A percentile compares a stretch with the other conserved stretches of the same genome.
Conservation (phyloP, 2,888 invertebrate species). For the Gasteruption jaculator region DNA sequence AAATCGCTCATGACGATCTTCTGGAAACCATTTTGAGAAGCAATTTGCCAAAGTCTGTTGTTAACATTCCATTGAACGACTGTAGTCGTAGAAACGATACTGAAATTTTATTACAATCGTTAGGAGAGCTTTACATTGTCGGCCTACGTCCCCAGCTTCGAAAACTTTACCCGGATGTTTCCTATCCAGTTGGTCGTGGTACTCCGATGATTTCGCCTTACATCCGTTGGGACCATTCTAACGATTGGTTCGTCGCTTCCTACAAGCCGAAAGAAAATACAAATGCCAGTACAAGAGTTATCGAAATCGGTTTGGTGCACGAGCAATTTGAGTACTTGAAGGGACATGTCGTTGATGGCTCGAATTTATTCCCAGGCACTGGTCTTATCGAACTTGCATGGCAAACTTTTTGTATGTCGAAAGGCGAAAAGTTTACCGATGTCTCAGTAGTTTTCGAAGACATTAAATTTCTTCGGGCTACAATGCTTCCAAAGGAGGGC, state of each 20-base stretch:
- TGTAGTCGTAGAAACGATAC: conserved; percentile 55
- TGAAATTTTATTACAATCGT: conserved; percentile 44
- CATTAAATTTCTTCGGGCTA: conserved; percentile 20
- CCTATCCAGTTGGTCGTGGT: conserved; percentile 55
- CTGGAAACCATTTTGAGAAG: conserved; percentile 65
- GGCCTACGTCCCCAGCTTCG: conserved; percentile 54
- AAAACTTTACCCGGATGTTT: conserved; percentile 51
- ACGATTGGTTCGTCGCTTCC: conserved; percentile 31
- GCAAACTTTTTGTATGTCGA: conserved; percentile 53
- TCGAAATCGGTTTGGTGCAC: not conserved
- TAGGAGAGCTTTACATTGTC: conserved; percentile 55
- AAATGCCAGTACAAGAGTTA: not conserved
- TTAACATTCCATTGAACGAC: conserved; percentile 60
- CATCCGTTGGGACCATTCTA: conserved; percentile 56
- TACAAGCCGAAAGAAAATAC: not conserved
- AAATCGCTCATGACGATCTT: conserved; percentile 67
- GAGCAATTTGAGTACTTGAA: conserved; percentile 65
- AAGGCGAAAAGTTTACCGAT: conserved; percentile 46
- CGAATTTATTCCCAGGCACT: conserved; percentile 66
- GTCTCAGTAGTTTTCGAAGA: conserved; percentile 56
- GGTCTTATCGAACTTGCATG: conserved; percentile 54
- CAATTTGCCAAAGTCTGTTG: conserved; percentile 55
- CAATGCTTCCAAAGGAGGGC: conserved; percentile 52
- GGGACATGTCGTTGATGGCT: conserved; percentile 77
- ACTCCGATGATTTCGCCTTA: conserved; percentile 58